These are phyloP conservation scores for Xenopus petersii DNA, from an alignment of 2,797 vertebrate species.

Conservation along the genomic window DNA sequence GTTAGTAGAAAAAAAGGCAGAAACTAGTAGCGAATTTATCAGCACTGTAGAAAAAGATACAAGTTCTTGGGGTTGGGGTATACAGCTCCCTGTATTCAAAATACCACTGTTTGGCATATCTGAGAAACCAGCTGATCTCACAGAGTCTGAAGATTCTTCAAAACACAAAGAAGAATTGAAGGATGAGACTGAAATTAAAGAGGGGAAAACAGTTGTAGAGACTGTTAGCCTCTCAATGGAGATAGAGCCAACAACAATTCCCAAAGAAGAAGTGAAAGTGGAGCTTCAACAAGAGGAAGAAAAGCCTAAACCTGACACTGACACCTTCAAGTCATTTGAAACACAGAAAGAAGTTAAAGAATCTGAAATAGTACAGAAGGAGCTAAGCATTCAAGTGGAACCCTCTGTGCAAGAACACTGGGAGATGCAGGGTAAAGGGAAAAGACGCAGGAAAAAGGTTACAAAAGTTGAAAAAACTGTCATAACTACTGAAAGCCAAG, in stretches of 20 bases:
- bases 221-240: too few species aligned
- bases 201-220: neutral
- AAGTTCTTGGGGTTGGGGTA: constrained; percentile 22
- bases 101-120: neutral
- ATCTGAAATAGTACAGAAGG: too few species aligned
- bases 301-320: too few species aligned
- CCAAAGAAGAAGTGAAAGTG: too few species aligned
- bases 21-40: too few species aligned
- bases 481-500: neutral
- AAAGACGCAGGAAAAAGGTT: neutral
- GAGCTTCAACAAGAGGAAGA: too few species aligned
- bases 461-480: constrained; percentile 19
- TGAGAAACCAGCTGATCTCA: neutral
- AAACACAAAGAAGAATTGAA: neutral
- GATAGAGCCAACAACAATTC: too few species aligned
- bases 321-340: too few species aligned
- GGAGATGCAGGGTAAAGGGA: too few species aligned
- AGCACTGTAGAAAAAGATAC: neutral
- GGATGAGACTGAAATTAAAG: neutral
- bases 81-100: constrained; percentile 33
- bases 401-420: neutral
- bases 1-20: too few species aligned
- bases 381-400: too few species aligned
- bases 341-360: too few species aligned
- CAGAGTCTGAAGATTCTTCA: neutral